Base-by-base conservation (phyloP, 2,888 invertebrate genomes). In the Pherbina coryleti region DNA sequence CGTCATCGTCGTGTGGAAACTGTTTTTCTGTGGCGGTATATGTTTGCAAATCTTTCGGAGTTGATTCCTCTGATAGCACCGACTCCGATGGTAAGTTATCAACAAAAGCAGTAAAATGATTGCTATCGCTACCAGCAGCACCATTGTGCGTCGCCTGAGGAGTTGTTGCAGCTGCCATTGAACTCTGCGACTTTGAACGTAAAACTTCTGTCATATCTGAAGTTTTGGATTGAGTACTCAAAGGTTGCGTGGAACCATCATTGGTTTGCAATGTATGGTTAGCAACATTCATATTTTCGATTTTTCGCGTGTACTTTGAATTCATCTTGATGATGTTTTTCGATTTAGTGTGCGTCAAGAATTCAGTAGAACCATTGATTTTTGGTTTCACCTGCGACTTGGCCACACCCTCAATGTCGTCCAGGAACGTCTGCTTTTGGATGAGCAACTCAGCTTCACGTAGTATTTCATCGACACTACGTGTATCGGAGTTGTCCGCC, bases 391-490 rank as follows among this genome's bases (percentile, higher is more conserved):
- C 77, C 7, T 28, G 64, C 49, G 19, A 44, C 66, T 78, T 79
- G 11, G 53, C 70, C 9, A 28, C 73, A 44, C 76, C 75, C 62
- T 70, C 74, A n/a, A 25, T 62, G n/a, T 17, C 66, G 11, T 28
- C 84, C 34, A 84, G 75, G 25, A 84, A 82, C 66, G 84, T 53
- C 74, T 89, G 89, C 77, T 88, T 86, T 22, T 87, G 86, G 49
- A 90, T 85, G 25, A 93, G 87, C 66, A 90, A 88, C 84, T 92
- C 92, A 2, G 92, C 92, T 83, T 93, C 92, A 80, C 90, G 91
- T 82, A 93, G 89, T 60, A 93, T 90, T 79, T 93, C 92, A 80
- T 92, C 92, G 7, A 93, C 91, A 85, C 91, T 91, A 60, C 91
- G 90, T 78, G 91, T 91, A 49, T 90, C 91, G 1, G 85, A 85